Base-by-base conservation (phyloP, 2,797 vertebrate species). In the Centroberyx gerrardi region DNA sequence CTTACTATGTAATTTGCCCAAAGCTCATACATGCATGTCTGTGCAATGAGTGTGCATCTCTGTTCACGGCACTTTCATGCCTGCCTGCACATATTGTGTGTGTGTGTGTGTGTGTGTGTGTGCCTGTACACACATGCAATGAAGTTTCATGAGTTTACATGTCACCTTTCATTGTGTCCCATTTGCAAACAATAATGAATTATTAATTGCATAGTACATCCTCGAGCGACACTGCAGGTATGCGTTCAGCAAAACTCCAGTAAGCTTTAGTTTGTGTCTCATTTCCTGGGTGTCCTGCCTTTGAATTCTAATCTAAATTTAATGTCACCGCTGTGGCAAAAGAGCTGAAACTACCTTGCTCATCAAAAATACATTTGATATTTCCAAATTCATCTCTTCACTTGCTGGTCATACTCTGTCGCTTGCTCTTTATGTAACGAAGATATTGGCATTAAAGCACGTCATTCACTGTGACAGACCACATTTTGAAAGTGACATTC, bases 331-430 rank as follows among this genome's bases (percentile, higher is more conserved):
- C 78, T 52, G 42, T 82, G 52, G 71, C 66, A 22, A 63, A 79
- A 73, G 66, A 84, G 64, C 65, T 78, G 66, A 83, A 74, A 74
- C 15, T 0, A 66, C 76, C 70, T 9, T 5, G 14, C 64, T 86
- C 79, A 88, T 92, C 84, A 92, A 93, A 91, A 86, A 91, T 87
- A 52, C 74, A 89, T 91, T 74, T 75, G 65, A 74, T 48, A 52
- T 67, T 81, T 87, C 82, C 61, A 69, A 69, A 88, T 92, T 52
- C 70, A 78, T 88, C 77, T 74, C 78, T 88, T 58, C 27, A 69
- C 72, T 74, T 74, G 29, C 64, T 80, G 68, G 58, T 89, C 85
- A 72, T 85, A 62, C 59, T 62, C 76, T 80, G 68, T 82, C 72
- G 86, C 80, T 75, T 83, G 67, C 33, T 86, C 68, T 62, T 74